These are phyloP conservation scores for Platygyra sinensis DNA, from an alignment of 64 coral and sea anemone genomes.

Conservation along the genomic window DNA sequence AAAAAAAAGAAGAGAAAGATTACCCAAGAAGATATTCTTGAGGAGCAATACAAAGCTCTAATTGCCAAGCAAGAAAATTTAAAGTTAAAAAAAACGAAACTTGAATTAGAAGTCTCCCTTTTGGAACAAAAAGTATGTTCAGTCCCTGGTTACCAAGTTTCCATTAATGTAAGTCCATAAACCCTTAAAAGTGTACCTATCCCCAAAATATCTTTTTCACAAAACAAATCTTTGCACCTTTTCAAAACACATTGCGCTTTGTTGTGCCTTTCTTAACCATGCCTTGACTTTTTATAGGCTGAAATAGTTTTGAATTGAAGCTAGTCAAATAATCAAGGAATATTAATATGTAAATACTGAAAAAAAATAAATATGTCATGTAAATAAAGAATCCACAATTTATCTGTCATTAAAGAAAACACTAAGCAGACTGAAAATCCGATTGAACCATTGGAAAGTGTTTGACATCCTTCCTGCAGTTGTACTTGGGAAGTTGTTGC, in stretches of 20 bases:
- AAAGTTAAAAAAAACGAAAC: constrained; percentile 20
- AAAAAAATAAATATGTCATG: background rate
- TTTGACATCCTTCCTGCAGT: constrained; percentile 19
- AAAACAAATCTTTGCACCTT: background rate
- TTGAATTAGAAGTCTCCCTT: constrained; percentile 23
- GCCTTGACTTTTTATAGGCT: background rate
- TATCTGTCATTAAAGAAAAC: constrained; percentile 13
- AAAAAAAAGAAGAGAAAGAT: too few relatives aligned
- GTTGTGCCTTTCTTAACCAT: background rate
- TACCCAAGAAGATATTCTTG: background rate
- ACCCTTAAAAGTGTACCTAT: background rate
- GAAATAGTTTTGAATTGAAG: constrained; percentile 3
- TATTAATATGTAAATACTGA: constrained; percentile 15
- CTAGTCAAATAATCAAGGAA: background rate
- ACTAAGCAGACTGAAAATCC: background rate
- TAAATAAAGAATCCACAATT: constrained; percentile 28
- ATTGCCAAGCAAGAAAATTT: constrained; percentile 39
- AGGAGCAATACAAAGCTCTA: constrained; percentile 30
- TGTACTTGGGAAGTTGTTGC: constrained; percentile 8
- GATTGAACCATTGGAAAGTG: background rate
- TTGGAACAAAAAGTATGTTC: background rate
- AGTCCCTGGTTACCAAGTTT: background rate
- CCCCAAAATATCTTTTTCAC: too few relatives aligned
- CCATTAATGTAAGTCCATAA: background rate
- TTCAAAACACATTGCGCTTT: constrained; percentile 5